Evolutionary conservation across 2,113 vertebrate genomes (phyloP).

Genomic region (Copsychus sechellarum): DNA sequence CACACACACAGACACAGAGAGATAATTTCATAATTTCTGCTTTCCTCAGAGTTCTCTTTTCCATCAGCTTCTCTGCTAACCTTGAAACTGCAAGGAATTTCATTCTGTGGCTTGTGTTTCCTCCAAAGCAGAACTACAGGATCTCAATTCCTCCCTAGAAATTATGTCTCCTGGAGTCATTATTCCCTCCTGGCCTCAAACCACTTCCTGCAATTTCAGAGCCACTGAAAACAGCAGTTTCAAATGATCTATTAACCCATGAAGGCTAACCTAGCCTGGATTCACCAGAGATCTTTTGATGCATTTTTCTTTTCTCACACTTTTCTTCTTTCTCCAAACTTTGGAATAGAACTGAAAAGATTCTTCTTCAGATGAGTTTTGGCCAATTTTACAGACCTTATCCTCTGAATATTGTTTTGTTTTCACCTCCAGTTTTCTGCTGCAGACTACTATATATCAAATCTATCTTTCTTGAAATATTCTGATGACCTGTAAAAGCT

Average conservation of each 20-base stretch:
- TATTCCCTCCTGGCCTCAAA: background rate
- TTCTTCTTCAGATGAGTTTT: background rate
- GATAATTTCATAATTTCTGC: background rate
- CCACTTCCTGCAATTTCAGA: conserved; percentile 46
- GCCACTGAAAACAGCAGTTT: conserved; percentile 3
- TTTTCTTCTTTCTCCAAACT: background rate
- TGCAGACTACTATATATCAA: background rate
- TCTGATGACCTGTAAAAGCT: background rate
- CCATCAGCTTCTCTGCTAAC: background rate
- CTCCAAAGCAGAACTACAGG: background rate
- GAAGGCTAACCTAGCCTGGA: background rate
- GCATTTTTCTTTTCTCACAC: background rate
- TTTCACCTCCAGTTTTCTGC: background rate
- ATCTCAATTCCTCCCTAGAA: conserved; percentile 1
- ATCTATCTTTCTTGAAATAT: conserved; percentile 7
- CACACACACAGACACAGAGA: background rate
- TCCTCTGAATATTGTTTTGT: background rate
- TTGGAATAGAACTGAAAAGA: background rate
- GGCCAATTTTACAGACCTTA: background rate
- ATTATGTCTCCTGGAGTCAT: conserved; percentile 10
- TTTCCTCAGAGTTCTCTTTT: background rate
- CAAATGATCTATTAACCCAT: background rate
- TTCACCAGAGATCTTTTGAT: background rate
- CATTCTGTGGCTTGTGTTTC: conserved; percentile 16
- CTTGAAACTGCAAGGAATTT: background rate